Evolutionary conservation across 2,797 vertebrate species (phyloP).

Genomic region (Tadarida brasiliensis): DNA sequence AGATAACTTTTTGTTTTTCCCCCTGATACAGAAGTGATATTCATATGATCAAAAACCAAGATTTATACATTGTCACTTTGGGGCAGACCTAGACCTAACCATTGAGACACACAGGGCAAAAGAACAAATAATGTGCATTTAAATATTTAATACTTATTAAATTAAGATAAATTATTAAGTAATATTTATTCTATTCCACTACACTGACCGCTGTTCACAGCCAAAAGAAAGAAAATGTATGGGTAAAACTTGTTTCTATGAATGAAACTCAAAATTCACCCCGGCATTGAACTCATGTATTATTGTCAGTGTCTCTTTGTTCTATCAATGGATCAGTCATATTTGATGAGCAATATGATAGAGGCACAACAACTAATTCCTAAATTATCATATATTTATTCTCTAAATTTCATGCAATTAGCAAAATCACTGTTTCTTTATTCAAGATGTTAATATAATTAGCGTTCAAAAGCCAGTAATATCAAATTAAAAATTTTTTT

Average conservation of each 20-base stretch:
- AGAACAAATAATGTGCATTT: background rate
- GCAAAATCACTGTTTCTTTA: background rate
- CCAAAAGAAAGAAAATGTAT: background rate
- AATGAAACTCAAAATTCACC: background rate
- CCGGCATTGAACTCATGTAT: background rate
- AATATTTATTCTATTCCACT: background rate
- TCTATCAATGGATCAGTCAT: background rate
- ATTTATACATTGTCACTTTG: background rate
- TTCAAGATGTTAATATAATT: background rate
- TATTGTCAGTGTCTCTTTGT: background rate
- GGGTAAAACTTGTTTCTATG: background rate
- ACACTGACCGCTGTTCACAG: background rate
- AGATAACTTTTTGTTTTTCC: background rate
- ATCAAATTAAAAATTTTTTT: background rate
- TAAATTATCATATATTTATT: background rate
- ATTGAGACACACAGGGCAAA: background rate
- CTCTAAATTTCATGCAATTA: background rate
- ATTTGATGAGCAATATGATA: background rate
- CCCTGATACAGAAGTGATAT: background rate
- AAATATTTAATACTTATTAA: slow-evolving; percentile 10
- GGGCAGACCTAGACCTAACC: background rate
- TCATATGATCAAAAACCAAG: background rate
- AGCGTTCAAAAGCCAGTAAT: background rate
- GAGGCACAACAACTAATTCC: background rate
- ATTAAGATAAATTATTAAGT: background rate